Base-by-base conservation (phyloP, 2,113 vertebrate genomes). In the Sterna hirundo region DNA sequence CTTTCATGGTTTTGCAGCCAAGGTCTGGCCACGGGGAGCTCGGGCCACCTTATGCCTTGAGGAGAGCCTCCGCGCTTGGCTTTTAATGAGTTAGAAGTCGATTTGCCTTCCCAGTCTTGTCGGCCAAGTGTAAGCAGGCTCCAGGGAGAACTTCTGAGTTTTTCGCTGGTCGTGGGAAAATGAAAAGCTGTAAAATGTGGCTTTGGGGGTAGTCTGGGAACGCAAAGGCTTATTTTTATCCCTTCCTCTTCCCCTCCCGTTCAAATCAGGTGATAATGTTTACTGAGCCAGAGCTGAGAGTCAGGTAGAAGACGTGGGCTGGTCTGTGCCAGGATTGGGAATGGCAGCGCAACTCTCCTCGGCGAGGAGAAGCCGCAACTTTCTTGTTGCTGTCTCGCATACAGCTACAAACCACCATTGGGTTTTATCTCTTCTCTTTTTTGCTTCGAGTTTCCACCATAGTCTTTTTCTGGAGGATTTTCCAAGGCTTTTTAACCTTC, bases 261-360 rank as follows among this genome's bases (percentile, higher is more conserved):
- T 72, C 54, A 51, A 25, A 13, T 61, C 87, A 81, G 94, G 95
- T 91, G 95, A 65, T 60, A 15, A 13, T 19, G 80, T 74, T 93
- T 78, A 6, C 91, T 1, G 65, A 83, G 65, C 69, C 65, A 10
- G 90, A 55, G 95, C 72, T 34, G 57, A 1, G 2, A 21, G 92
- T 13, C 82, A 44, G 75, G 87, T 32, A 49, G 5, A 77, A 93
- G 90, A 66, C 2, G 22, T 38, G 92, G 92, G 3, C 19, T 38
- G 87, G 81, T 32, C 5, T 1, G 22, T 60, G 84, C 70, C n/a
- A 1, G 79, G 71, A 47, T 40, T 27, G 30, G 88, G 92, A 93
- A 11, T 3, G 57, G 93, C 78, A 32, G 60, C 10, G 4, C 4
- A 21, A 16, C 52, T n/a, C 49, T 64, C 26, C 77, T 62, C 11